phyloP scores from a whole-genome alignment of 2,888 invertebrate species.

The Trachelus stipa region DNA sequence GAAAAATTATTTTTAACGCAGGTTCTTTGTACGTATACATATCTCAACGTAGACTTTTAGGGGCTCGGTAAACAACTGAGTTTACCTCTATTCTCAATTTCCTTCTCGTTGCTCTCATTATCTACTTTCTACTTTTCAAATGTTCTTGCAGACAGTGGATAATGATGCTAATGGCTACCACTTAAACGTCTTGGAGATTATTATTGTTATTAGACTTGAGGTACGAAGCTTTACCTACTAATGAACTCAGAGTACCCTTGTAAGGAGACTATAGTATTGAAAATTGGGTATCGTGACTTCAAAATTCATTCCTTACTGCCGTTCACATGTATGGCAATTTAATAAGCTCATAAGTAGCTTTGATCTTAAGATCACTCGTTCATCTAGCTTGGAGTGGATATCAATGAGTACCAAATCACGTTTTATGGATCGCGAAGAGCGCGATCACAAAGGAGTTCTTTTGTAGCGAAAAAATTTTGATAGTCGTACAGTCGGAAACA shows the following conservation, averaged over 20 bases:
- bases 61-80: neutral
- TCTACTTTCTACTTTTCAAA: neutral
- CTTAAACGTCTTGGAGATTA: neutral
- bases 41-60: neutral
- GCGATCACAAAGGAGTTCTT: neutral
- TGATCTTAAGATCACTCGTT: neutral
- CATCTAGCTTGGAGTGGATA: neutral
- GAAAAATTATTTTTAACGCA: neutral
- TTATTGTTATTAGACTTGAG: neutral
- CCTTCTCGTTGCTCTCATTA: neutral
- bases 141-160: neutral
- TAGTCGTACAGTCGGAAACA: neutral
- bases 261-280: neutral
- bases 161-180: neutral
- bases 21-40: neutral
- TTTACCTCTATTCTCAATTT: neutral
- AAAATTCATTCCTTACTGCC: neutral
- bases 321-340: neutral
- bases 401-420: neutral
- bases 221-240: neutral
- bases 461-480: neutral
- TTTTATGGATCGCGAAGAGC: neutral
- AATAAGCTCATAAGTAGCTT: neutral
- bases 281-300: neutral
- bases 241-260: neutral